Evolutionary conservation across 2,888 invertebrate species (phyloP).

Genomic region (Pseudococcus jackbeardsleyi): DNA sequence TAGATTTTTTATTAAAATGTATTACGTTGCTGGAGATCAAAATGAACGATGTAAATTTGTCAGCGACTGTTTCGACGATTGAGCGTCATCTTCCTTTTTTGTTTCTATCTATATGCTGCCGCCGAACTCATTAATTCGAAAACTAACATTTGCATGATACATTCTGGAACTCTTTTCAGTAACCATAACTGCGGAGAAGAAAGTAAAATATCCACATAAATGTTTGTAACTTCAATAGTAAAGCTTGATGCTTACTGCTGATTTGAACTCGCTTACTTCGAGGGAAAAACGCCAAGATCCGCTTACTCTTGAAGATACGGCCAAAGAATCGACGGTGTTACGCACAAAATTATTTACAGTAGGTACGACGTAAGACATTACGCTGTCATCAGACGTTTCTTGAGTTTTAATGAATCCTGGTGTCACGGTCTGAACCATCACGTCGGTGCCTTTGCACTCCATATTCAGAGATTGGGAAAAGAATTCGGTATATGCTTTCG

Average conservation of each 20-base stretch:
- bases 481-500: constrained; percentile 58
- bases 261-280: not conserved
- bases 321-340: constrained; percentile 56
- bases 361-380: constrained; percentile 36
- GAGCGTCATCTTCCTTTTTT: not conserved
- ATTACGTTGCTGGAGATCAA: not conserved
- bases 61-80: not conserved
- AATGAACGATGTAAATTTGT: not conserved
- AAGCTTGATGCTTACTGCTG: too few species aligned
- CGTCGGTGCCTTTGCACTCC: constrained; percentile 53
- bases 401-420: constrained; percentile 41
- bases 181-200: constrained; percentile 52
- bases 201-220: not conserved
- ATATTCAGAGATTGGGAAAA: constrained; percentile 53
- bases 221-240: too few species aligned
- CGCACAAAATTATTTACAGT: constrained; percentile 51
- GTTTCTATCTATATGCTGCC: not conserved
- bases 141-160: constrained; percentile 51
- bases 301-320: constrained; percentile 43
- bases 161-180: constrained; percentile 52
- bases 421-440: constrained; percentile 42
- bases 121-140: constrained; percentile 60
- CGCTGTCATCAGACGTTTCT: constrained; percentile 22
- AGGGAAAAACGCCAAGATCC: constrained; percentile 60
- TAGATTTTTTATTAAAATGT: too few species aligned